Evolutionary conservation across 2,888 invertebrate species (phyloP).

Genomic region (Idaea dimidiata): DNA sequence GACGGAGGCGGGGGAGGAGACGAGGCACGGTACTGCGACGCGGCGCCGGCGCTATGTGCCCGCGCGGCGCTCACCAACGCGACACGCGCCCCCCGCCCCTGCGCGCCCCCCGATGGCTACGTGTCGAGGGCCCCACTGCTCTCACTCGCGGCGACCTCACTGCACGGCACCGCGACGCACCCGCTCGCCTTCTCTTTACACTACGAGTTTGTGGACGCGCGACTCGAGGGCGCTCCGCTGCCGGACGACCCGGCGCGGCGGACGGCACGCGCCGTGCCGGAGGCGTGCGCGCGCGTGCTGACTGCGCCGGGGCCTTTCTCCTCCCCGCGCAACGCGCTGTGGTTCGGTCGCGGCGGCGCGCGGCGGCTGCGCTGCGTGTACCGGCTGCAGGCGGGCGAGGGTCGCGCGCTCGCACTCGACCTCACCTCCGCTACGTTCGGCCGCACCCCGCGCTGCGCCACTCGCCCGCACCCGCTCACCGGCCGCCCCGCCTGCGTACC

Average conservation of each 20-base stretch:
- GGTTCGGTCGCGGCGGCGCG: slow-evolving; percentile 92
- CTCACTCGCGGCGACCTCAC: slow-evolving; percentile 73
- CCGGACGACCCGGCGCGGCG: slow-evolving; percentile 56
- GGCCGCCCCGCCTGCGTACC: slow-evolving; percentile 76
- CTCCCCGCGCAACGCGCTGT: slow-evolving; percentile 88
- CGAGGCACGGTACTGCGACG: slow-evolving; percentile 84
- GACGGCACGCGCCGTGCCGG: slow-evolving; percentile 52
- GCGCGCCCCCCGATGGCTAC: slow-evolving; percentile 90
- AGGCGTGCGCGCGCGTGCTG: slow-evolving; percentile 58
- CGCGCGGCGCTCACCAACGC: slow-evolving; percentile 88
- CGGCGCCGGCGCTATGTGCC: slow-evolving; percentile 89
- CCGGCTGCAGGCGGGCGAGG: slow-evolving; percentile 84
- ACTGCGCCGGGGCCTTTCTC: slow-evolving; percentile 82
- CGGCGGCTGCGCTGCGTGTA: slow-evolving; percentile 88
- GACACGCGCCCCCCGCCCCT: slow-evolving; percentile 89
- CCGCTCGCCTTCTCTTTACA: slow-evolving; percentile 87
- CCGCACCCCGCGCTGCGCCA: slow-evolving; percentile 79
- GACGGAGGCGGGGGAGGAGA: slow-evolving; percentile 83
- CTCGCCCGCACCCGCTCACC: slow-evolving; percentile 86
- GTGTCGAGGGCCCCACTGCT: slow-evolving; percentile 72
- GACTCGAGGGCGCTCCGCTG: slow-evolving; percentile 86
- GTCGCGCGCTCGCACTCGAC: slow-evolving; percentile 83
- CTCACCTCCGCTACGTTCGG: slow-evolving; percentile 88
- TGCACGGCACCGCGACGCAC: slow-evolving; percentile 88
- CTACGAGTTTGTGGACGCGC: slow-evolving; percentile 92